These are phyloP conservation scores for Strix aluco DNA, from an alignment of 2,113 vertebrate species.

Conservation along the genomic window DNA sequence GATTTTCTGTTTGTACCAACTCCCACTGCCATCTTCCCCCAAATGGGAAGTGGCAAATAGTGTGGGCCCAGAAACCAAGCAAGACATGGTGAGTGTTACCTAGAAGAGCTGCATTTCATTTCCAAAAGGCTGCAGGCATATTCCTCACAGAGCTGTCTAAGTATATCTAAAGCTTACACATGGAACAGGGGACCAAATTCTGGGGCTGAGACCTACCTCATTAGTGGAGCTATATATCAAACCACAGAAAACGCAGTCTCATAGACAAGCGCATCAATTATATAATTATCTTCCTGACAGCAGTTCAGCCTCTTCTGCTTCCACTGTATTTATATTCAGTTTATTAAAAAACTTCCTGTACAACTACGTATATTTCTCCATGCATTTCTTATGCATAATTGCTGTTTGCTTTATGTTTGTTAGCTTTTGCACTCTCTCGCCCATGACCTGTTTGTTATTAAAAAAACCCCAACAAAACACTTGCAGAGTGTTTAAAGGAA, in stretches of 20 bases:
- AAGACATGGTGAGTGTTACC: rapidly evolving
- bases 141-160: neutral
- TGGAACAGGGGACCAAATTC: neutral
- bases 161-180: neutral
- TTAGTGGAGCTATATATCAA: slow-evolving; percentile 32
- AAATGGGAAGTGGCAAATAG: neutral
- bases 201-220: neutral
- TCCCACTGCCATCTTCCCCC: neutral
- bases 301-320: slow-evolving; percentile 4
- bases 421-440: neutral
- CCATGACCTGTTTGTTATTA: neutral
- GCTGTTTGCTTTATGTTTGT: neutral
- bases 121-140: neutral
- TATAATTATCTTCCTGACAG: slow-evolving; percentile 21
- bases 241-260: neutral
- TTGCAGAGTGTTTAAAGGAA: neutral
- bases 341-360: slow-evolving; percentile 16
- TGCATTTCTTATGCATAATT: neutral
- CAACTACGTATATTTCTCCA: neutral
- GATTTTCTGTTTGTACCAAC: neutral
- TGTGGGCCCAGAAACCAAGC: neutral
- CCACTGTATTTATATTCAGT: slow-evolving; percentile 11
- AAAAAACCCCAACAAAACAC: neutral
- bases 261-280: slow-evolving; percentile 17
- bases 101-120: neutral